Evolutionary conservation across 2,113 vertebrate genomes (phyloP).

Genomic region (Anolis sagrei): DNA sequence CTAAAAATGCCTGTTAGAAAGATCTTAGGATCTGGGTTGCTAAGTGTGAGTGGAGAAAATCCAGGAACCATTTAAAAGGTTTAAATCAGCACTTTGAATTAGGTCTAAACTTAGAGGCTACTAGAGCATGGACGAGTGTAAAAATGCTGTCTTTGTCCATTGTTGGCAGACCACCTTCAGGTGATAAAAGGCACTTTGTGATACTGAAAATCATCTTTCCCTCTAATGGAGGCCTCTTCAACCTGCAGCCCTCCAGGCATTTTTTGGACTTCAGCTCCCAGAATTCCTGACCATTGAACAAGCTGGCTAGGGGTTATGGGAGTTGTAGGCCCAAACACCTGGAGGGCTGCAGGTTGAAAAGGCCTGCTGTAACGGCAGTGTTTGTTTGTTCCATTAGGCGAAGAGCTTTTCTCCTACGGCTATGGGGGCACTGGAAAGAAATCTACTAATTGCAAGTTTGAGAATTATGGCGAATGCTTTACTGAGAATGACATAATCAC

Average conservation of each 20-base stretch:
- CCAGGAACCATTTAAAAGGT: background rate
- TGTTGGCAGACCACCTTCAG: background rate
- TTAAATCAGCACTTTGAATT: background rate
- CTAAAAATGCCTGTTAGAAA: background rate
- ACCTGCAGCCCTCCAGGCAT: no score
- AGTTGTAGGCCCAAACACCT: no score
- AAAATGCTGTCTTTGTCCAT: background rate
- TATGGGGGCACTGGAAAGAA: conserved; percentile 92
- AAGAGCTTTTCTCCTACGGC: conserved; percentile 88
- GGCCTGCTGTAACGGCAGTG: background rate
- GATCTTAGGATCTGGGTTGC: no score
- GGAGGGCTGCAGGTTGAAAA: no score
- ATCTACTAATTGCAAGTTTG: conserved; percentile 85
- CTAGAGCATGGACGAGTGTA: background rate
- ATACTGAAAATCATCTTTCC: background rate
- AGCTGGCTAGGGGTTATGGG: no score
- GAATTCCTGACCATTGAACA: no score
- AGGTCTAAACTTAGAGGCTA: background rate
- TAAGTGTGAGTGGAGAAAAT: background rate
- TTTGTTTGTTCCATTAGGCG: conserved; percentile 72
- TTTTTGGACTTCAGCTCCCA: no score
- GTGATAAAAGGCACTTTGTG: background rate
- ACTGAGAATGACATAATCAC: conserved; percentile 90
- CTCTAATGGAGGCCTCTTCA: background rate
- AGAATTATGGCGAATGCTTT: conserved; percentile 88